Conservation (phyloP, 2,888 invertebrate species). For the Synanthedon formicaeformis region DNA sequence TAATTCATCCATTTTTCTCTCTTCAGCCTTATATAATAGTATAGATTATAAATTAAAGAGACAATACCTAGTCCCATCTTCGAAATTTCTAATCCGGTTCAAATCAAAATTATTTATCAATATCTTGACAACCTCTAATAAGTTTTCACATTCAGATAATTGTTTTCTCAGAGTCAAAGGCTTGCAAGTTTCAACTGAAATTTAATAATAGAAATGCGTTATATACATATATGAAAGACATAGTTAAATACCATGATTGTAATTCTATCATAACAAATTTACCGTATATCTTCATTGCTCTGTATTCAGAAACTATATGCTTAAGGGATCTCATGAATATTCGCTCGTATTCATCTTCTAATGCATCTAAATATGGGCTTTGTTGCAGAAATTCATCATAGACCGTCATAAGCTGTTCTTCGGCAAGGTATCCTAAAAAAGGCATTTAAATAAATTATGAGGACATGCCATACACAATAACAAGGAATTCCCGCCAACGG, state of each 20-base stretch:
- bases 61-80: conserved; percentile 26
- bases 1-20: too few relatives aligned
- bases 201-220: background rate
- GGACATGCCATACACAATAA: background rate
- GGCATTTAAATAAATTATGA: background rate
- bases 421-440: conserved; percentile 54
- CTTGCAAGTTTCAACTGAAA: conserved; percentile 60
- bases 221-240: background rate
- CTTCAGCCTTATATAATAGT: too few relatives aligned
- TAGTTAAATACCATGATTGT: background rate
- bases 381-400: conserved; percentile 63
- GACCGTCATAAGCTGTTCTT: conserved; percentile 62
- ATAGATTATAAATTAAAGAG: too few relatives aligned
- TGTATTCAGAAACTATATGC: conserved; percentile 60
- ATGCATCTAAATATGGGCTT: conserved; percentile 57
- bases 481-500: conserved; percentile 51
- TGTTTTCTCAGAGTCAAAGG: conserved; percentile 43
- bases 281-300: conserved; percentile 62
- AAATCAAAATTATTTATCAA: conserved; percentile 40
- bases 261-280: conserved; percentile 4
- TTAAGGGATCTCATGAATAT: conserved; percentile 61
- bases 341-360: conserved; percentile 58
- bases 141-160: conserved; percentile 45
- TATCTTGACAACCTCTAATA: conserved; percentile 50
- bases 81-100: conserved; percentile 33